Base-by-base conservation (phyloP, 2,113 vertebrate species). In the Cromileptes altivelis region DNA sequence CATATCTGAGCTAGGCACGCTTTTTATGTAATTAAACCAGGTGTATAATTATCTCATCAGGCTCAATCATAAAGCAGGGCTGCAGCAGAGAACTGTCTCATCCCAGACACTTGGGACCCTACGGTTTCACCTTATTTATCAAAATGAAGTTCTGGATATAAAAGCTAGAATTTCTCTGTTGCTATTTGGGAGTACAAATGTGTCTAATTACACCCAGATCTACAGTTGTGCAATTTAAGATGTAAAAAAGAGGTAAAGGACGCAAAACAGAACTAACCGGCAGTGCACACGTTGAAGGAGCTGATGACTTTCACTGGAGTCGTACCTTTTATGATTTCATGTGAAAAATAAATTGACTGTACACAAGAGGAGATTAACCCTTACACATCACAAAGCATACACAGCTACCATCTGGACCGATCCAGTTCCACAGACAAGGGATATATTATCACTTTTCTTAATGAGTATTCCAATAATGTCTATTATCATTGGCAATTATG, bases 31-130 rank as follows among this genome's bases (percentile, higher is more conserved):
- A 86, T 82, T 67, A 87, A 83, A 61, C 64, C 64, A 77, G 75
- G 81, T 89, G 81, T 74, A 27, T 84, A 87, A 89, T 82, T 79
- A 64, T 68, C 68, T 67, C 47, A 81, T 91, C 45, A 78, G 57
- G 25, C 62, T 80, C 25, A 86, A 68, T 78, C 71, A 82, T 60
- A 67, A 70, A 71, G 55, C 30, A 63, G 69, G 4, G 8, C 68
- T 47, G 62, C 45, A 47, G 68, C 49, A 47, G 45, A 60, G 50
- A 73, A 73, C 15, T 19, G 17, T 71, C 47, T 81, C 70, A 87
- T 80, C n/a, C 57, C 21, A 56, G 4, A 53, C 60, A 47, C 49
- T 73, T 73, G 25, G 75, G 33, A 65, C 19, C 56, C 71, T 68
- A 73, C 3, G 2, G 40, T 56, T 64, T 55, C 18, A 71, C 42